Conservation (phyloP, 2,113 vertebrate genomes). For the Forbesichthys agassizii region DNA sequence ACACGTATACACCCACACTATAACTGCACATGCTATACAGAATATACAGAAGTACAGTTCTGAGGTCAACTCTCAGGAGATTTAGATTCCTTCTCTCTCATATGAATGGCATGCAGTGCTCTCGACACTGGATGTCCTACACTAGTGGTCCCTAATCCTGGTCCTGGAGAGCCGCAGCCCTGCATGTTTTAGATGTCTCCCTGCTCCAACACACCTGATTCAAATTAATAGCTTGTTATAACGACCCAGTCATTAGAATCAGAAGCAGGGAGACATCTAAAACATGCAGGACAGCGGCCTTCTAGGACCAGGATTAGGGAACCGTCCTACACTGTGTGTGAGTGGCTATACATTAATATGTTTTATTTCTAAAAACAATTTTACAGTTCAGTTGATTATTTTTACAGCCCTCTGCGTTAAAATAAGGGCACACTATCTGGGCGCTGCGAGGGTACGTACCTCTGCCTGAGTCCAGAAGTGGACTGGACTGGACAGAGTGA, state of each 20-base stretch:
- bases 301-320: too few species aligned
- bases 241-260: too few species aligned
- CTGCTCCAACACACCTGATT: too few species aligned
- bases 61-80: conserved; percentile 47
- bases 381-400: neutral
- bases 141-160: too few species aligned
- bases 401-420: neutral
- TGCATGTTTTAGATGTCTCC: too few species aligned
- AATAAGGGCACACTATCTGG: neutral
- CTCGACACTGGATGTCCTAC: neutral
- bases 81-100: neutral
- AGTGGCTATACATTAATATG: too few species aligned
- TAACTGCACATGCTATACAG: neutral
- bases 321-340: too few species aligned
- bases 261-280: too few species aligned
- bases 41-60: conserved; percentile 6
- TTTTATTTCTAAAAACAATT: too few species aligned
- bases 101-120: neutral
- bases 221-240: too few species aligned
- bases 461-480: conserved; percentile 55
- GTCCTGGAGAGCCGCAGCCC: too few species aligned
- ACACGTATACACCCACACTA: neutral
- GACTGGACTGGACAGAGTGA: conserved; percentile 57
- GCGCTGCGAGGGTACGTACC: conserved; percentile 43
- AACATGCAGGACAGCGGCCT: too few species aligned